Evolutionary conservation across 2,797 vertebrate species (phyloP), one percentile per base, ranked within the genome.

Genomic region (Aplochiton taeniatus): DNA sequence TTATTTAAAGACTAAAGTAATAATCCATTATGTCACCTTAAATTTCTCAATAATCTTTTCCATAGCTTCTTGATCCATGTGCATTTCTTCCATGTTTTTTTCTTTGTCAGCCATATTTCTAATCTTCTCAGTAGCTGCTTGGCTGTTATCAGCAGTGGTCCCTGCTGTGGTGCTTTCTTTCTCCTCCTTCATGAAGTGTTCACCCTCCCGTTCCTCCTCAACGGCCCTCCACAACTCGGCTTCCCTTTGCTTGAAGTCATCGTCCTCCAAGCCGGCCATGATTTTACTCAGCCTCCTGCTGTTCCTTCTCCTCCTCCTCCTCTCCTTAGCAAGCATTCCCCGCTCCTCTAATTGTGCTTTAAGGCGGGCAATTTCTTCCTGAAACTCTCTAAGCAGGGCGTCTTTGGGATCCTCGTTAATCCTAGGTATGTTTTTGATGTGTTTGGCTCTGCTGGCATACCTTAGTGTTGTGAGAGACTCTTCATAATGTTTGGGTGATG

Each of bases 331-430:
- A 18, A 98, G 79, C 93, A 96, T 94, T 13, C 95, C 95, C 0
- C 90, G 90, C 78, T 94, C 96, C 85, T 99, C 96, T 52, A 99
- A 91, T 83, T 98, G 96, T 14, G 93, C 94, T 75, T 98, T 99
- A 76, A 99, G 80, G 31, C 96, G 92, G 4, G 94, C 84, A 0
- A 98, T 98, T 90, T 99, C 97, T 83, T 95, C 93, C 89, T 98
- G 97, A 19, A 98, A 98, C 84, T 97, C 96, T 63, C 95, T 90
- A 65, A 99, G 92, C 78, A 99, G 88, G 0, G 96, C 95, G 51
- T 98, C 97, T 87, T 99, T 98, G 77, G 97, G 97, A 79, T 99
- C 97, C 83, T 99, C 97, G 0, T 98, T 99, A 76, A 99, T 93
- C 48, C 96, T 90, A 11, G 97, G 97, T 80, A 95, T 97, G 91